Conservation (phyloP, 30 jellyfish, hydroid and myxozoan species). For the Aurelia sp. region DNA sequence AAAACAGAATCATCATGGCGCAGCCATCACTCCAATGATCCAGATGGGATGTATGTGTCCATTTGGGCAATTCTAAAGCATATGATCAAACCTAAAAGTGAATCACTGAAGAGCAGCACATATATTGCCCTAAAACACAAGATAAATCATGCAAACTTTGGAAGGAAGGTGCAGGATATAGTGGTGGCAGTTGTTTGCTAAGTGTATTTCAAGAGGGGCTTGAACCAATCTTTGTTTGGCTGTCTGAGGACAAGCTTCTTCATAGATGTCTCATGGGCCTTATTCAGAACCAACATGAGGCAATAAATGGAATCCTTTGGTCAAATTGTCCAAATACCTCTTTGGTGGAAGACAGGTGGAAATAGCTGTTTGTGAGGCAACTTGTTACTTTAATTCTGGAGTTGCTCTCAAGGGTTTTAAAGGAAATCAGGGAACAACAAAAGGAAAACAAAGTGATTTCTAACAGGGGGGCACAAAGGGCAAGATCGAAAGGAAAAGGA, state of each 20-base stretch:
- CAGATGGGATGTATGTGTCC: background rate
- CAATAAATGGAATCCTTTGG: background rate
- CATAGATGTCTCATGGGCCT: conserved; percentile 8
- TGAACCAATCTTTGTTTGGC: background rate
- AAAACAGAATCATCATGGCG: conserved; percentile 8
- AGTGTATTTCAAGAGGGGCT: background rate
- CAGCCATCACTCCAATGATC: background rate
- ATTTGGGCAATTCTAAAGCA: conserved; percentile 2
- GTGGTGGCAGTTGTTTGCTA: background rate
- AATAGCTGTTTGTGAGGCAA: background rate
- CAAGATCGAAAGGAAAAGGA: background rate
- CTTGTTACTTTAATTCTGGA: background rate
- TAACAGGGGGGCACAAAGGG: background rate
- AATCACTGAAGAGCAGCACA: background rate
- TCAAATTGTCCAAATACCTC: background rate
- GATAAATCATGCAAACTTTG: background rate
- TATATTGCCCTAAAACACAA: background rate
- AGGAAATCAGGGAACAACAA: background rate
- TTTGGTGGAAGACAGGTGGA: background rate
- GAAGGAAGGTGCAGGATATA: background rate
- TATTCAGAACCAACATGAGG: background rate
- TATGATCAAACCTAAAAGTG: background rate
- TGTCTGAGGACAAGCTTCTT: background rate
- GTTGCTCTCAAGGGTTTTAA: background rate
- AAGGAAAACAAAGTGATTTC: background rate